Evolutionary conservation across 2,113 vertebrate genomes (phyloP).

Genomic region (Tragulus kanchil): DNA sequence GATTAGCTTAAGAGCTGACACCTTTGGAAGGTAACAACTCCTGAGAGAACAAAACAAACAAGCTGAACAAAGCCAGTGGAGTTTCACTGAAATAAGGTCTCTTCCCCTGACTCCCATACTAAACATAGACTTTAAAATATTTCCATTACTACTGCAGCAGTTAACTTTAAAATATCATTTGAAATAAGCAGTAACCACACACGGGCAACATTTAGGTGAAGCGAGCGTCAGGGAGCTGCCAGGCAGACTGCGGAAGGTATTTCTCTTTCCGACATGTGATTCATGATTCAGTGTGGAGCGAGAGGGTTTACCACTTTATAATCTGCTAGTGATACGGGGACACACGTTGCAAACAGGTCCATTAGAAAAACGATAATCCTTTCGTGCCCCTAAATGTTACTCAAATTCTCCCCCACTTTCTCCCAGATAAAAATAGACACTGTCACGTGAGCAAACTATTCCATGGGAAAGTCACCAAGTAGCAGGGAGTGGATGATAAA

Average conservation of each 20-base stretch:
- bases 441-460: constrained; percentile 8
- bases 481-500: background rate
- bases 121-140: constrained; percentile 59
- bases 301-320: constrained; percentile 72
- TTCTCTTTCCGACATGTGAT: constrained; percentile 67
- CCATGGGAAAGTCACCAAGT: constrained; percentile 34
- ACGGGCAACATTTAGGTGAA: constrained; percentile 19
- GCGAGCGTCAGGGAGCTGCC: constrained; percentile 33
- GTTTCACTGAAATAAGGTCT: constrained; percentile 9
- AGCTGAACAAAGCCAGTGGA: background rate
- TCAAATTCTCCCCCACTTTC: constrained; percentile 53
- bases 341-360: constrained; percentile 51
- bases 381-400: constrained; percentile 21
- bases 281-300: constrained; percentile 1
- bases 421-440: constrained; percentile 62
- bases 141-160: constrained; percentile 59
- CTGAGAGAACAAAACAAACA: background rate
- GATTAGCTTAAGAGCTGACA: background rate
- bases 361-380: constrained; percentile 74
- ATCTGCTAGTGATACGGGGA: constrained; percentile 23
- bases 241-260: background rate
- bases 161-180: constrained; percentile 50
- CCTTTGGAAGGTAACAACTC: background rate
- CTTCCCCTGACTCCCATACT: background rate
- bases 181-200: constrained; percentile 41